Percentiles rank a stretch among this genome's conserved stretches.
Evolutionary conservation across 92 coral and sea anemone genomes (phyloP).

Genomic region (Porites cylindrica): DNA sequence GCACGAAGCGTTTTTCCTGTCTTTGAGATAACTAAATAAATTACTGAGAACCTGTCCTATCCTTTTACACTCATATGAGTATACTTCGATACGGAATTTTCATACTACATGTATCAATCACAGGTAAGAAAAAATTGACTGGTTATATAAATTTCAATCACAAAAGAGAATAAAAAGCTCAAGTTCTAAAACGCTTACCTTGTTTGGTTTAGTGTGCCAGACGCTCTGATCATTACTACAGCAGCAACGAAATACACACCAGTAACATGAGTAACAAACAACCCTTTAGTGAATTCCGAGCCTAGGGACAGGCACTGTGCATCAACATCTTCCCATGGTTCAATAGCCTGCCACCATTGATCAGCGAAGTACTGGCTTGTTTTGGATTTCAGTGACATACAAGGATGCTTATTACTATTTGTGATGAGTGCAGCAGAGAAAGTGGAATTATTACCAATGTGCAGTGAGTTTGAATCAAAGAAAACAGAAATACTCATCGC

Average conservation of each 20-base stretch:
- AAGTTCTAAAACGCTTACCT: constrained; percentile 12
- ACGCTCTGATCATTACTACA: constrained; percentile 24
- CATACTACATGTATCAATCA: no score
- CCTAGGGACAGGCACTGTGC: constrained; percentile 11
- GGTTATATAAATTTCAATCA: no score
- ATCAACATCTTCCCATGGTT: constrained; percentile 49
- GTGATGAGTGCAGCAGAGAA: constrained; percentile 57
- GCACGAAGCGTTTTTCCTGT: no score
- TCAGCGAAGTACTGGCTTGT: constrained; percentile 24
- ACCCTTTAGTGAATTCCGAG: constrained; percentile 46
- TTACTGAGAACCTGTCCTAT: no score
- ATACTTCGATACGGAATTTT: no score
- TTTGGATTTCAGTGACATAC: constrained; percentile 31
- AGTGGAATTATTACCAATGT: constrained; percentile 8
- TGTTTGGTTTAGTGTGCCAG: not conserved
- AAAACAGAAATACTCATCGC: constrained; percentile 33
- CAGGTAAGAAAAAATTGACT: no score
- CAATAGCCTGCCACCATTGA: constrained; percentile 49
- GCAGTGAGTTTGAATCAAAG: constrained; percentile 13
- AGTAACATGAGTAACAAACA: constrained; percentile 48
- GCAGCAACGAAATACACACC: constrained; percentile 67
- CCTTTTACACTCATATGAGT: no score
- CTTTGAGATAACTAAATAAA: no score
- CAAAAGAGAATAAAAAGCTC: not conserved
- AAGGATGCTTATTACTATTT: not conserved